Base-by-base conservation (phyloP, 2,888 invertebrate species). In the Volucella inflata region DNA sequence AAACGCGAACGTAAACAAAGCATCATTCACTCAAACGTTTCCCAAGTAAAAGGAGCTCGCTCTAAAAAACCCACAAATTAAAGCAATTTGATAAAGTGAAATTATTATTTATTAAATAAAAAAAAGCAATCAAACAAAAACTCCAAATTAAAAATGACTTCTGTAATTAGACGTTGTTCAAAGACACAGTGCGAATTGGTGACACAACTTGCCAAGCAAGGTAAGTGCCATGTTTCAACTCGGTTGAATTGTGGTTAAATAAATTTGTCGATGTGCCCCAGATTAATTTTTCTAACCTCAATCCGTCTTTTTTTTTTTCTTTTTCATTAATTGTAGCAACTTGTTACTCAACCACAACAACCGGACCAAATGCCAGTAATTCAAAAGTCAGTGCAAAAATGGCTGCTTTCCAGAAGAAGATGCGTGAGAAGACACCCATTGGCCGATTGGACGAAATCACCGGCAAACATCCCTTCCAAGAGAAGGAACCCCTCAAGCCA, bases 401-500 rank as follows among this genome's bases (percentile, higher is more conserved):
- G 89, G 92, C 94, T 83, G 96, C 96, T 89, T 96, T 96, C 90
- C 94, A 94, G 88, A 95, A 96, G 90, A 97, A 96, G 90, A 91
- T 96, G 79, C 94, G 96, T 87, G 95, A 95, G 89, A 94, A 94
- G 71, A 94, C 95, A 46, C 93, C 94, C 11, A 93, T 95, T 91
- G 95, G 94, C 42, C 95, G 96, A 92, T 93, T 98, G 84, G 97
- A 97, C 87, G 96, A 97, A 89, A 94, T 95, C 79, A 93, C 94
- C 48, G 94, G 94, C 9, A 94, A 94, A 87, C 96, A 96, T 91
- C 96, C 96, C 8, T 94, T 94, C 89, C 95, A 95, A 90, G 97
- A 97, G 91, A 95, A 97, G 89, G 96, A 98, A 89, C 96, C 98
- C 0, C 92, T 98, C 36, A 94, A 94, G 88, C 94, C 96, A 2